These are phyloP conservation scores for Acrossocheilus wenchowensis DNA, from an alignment of 2,797 vertebrate species.

Conservation along the genomic window DNA sequence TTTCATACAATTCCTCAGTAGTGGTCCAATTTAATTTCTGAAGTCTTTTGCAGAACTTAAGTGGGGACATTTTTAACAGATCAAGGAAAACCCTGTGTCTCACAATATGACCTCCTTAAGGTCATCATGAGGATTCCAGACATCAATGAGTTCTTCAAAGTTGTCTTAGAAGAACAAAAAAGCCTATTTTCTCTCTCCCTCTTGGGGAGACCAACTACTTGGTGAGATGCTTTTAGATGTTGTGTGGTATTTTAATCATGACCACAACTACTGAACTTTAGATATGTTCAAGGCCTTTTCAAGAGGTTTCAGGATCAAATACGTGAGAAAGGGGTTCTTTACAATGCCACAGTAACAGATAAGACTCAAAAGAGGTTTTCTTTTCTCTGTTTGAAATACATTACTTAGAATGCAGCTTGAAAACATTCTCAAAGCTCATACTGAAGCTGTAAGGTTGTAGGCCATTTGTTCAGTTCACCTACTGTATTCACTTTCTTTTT, in stretches of 20 bases:
- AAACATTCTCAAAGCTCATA: not conserved
- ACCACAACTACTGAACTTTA: conserved; percentile 20
- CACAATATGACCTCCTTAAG: not conserved
- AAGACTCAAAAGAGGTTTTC: not conserved
- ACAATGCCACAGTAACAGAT: not conserved
- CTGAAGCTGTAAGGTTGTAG: not conserved
- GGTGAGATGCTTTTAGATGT: conserved; percentile 13
- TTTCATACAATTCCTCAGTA: not conserved
- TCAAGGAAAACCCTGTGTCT: not conserved
- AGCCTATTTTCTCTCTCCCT: not conserved
- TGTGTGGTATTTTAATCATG: not conserved
- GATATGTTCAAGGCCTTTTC: not conserved
- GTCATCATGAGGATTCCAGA: not conserved
- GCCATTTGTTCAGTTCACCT: not conserved
- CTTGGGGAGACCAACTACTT: not conserved
- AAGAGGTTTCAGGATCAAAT: conserved; percentile 33
- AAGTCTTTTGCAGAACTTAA: not conserved
- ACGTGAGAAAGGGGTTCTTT: not conserved
- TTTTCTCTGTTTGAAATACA: not conserved
- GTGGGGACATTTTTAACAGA: conserved; percentile 1
- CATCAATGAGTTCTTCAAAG: not conserved
- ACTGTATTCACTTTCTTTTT: not conserved
- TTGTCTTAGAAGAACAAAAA: not conserved
- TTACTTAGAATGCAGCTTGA: not conserved
- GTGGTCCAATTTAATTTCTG: not conserved